These are phyloP conservation scores for Lagria hirta DNA, from an alignment of 2,888 invertebrate species.

Conservation along the genomic window DNA sequence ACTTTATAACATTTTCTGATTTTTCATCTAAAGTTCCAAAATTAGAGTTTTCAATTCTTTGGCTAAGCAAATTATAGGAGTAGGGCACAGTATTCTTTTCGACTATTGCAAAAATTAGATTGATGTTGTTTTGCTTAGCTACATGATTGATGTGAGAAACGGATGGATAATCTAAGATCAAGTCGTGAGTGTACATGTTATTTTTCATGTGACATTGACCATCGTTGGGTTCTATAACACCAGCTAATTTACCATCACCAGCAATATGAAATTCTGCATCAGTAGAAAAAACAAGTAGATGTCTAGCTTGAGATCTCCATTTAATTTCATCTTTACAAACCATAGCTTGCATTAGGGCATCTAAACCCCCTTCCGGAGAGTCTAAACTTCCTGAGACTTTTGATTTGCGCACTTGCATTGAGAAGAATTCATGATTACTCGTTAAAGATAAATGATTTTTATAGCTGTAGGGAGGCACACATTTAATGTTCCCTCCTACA, in stretches of 20 bases:
- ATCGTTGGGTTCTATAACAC: conserved; percentile 71
- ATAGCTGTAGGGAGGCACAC: conserved; percentile 69
- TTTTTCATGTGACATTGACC: conserved; percentile 65
- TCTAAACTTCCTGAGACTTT: conserved; percentile 58
- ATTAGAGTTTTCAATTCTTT: conserved; percentile 67
- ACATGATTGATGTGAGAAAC: conserved; percentile 65
- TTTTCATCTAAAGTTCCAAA: conserved; percentile 64
- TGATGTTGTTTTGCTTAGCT: conserved; percentile 69
- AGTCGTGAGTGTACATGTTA: conserved; percentile 46
- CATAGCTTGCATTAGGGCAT: conserved; percentile 85
- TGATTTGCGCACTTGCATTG: conserved; percentile 50
- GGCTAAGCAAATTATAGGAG: conserved; percentile 59
- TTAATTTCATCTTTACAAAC: conserved; percentile 70
- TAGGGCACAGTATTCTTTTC: conserved; percentile 29
- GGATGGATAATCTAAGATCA: conserved; percentile 73
- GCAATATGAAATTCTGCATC: conserved; percentile 77
- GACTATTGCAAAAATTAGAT: conserved; percentile 76
- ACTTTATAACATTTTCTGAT: conserved; percentile 67
- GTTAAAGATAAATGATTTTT: conserved; percentile 71
- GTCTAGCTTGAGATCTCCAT: conserved; percentile 64
- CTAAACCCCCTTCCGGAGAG: conserved; percentile 75
- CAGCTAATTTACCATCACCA: conserved; percentile 75
- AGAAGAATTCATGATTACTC: conserved; percentile 56
- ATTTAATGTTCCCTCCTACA: conserved; percentile 42
- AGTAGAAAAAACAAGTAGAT: conserved; percentile 73